Base-by-base conservation (phyloP, 2,888 invertebrate species). In the Elysia crispata region DNA sequence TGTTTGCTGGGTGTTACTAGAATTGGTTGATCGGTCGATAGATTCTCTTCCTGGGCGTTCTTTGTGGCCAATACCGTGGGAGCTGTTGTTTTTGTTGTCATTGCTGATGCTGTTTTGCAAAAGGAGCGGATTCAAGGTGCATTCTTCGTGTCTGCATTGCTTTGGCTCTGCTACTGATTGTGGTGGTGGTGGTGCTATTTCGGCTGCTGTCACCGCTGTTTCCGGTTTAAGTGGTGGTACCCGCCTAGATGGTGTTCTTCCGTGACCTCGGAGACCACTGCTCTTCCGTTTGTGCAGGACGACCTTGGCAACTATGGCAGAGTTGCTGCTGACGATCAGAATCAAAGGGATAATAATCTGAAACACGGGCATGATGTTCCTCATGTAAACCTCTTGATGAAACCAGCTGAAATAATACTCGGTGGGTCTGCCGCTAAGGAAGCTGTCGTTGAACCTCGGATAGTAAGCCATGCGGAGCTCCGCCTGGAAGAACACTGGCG, bases 281-380 rank as follows among this genome's bases (percentile, higher is more conserved):
- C 41, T 23, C 25, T 23, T 28, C 30, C 67, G 23, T 25, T 60
- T n/a, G n/a, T 60, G 60, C 18, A 18, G 70, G 25, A 33, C 1
- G 3, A 77, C n/a, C 23, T n/a, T 64, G 8, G 41, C 69, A 18
- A 66, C 30, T 30, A 77, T 77, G 31, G 67, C 31, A 54, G 20
- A 25, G 69, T 77, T 77, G 31, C 64, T 41, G 49, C 23, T n/a
- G 31, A 77, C 15, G 49, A 77, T 77, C 15, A 41, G 18, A 1
- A 54, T 25, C 5, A 50, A 25, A 0, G 77, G 77, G 8, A 66
- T 18, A 54, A 54, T 41, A 13, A 66, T 50, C 6, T 20, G 49
- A 18, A 49, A 8, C 11, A 54, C 23, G 1, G 77, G 77, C 11
- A 66, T 20, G 67, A 77, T n/a, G 30, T 66, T 28, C 6, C 23